Evolutionary conservation across 2,113 vertebrate genomes (phyloP).

Genomic region (Coptodon bakossiorum): DNA sequence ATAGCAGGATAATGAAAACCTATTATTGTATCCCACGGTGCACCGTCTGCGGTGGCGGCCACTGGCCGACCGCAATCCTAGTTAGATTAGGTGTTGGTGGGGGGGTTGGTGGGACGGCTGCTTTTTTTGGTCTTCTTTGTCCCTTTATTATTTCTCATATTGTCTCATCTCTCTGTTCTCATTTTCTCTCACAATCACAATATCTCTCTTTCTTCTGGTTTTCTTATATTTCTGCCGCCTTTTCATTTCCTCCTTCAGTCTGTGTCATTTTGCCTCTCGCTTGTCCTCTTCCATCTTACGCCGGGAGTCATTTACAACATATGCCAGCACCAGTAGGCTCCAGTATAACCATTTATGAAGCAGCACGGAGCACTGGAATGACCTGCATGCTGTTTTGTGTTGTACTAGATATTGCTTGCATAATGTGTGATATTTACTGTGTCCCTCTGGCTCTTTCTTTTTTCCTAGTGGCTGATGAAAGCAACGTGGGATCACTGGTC

Average conservation of each 20-base stretch:
- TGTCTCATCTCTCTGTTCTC: conserved; percentile 36
- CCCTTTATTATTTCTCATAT: conserved; percentile 42
- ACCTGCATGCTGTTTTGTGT: background rate
- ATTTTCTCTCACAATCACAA: conserved; percentile 4
- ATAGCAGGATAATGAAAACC: conserved; percentile 66
- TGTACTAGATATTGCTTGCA: background rate
- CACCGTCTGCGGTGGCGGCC: conserved; percentile 37
- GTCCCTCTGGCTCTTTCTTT: background rate
- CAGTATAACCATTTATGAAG: background rate
- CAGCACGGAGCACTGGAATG: background rate
- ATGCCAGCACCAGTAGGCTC: background rate
- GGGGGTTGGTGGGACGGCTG: background rate
- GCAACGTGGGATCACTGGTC: conserved; percentile 77
- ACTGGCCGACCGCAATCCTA: conserved; percentile 24
- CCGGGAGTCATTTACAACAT: conserved; percentile 5
- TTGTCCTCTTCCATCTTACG: background rate
- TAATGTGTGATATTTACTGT: background rate
- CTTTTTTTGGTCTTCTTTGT: background rate
- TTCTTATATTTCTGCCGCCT: conserved; percentile 6
- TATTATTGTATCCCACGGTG: conserved; percentile 61
- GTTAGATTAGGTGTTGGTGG: conserved; percentile 40
- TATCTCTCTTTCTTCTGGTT: background rate
- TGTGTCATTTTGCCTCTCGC: background rate
- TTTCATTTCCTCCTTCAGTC: conserved; percentile 46
- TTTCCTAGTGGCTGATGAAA: conserved; percentile 84